Percentiles rank a stretch among this genome's conserved stretches.
phyloP scores from a whole-genome alignment of 2,113 vertebrate genomes.

The Tetrao urogallus region DNA sequence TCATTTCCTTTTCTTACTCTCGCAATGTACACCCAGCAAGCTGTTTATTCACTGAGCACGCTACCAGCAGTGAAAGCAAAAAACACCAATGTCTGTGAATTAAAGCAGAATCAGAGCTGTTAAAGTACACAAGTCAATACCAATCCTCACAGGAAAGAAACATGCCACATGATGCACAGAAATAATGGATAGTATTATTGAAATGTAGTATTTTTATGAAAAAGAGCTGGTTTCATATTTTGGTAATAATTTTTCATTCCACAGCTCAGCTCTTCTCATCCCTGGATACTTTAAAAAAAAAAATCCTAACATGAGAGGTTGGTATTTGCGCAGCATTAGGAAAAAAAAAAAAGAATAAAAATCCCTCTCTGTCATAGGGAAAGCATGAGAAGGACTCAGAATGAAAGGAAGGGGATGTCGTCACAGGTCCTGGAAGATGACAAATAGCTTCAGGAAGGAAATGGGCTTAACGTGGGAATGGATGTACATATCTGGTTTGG shows the following conservation, averaged over 20 bases:
- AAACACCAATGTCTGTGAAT: not conserved
- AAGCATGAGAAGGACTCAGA: not conserved
- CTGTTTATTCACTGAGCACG: constrained; percentile 30
- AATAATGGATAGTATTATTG: constrained; percentile 26
- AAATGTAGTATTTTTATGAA: constrained; percentile 31
- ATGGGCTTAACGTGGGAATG: not conserved
- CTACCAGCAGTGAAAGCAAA: constrained; percentile 23
- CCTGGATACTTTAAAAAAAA: constrained; percentile 16
- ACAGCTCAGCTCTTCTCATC: constrained; percentile 2
- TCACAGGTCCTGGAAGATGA: constrained; percentile 29
- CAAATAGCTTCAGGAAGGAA: constrained; percentile 31
- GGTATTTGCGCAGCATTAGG: not conserved
- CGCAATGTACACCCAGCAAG: constrained; percentile 36
- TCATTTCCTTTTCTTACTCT: constrained; percentile 46
- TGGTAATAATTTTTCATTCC: not conserved
- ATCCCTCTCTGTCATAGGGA: not conserved
- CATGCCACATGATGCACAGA: not conserved
- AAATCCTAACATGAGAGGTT: constrained; percentile 22
- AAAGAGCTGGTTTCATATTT: not conserved
- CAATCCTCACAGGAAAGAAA: constrained; percentile 38
- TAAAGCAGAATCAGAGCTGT: constrained; percentile 29
- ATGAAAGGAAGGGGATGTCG: constrained; percentile 11
- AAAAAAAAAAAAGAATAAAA: not conserved
- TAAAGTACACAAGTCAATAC: constrained; percentile 18
- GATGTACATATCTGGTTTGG: not conserved